Evolutionary conservation across 2,888 invertebrate species (phyloP), one percentile per base, ranked within the genome.

Genomic region (Pimpla rufipes): DNA sequence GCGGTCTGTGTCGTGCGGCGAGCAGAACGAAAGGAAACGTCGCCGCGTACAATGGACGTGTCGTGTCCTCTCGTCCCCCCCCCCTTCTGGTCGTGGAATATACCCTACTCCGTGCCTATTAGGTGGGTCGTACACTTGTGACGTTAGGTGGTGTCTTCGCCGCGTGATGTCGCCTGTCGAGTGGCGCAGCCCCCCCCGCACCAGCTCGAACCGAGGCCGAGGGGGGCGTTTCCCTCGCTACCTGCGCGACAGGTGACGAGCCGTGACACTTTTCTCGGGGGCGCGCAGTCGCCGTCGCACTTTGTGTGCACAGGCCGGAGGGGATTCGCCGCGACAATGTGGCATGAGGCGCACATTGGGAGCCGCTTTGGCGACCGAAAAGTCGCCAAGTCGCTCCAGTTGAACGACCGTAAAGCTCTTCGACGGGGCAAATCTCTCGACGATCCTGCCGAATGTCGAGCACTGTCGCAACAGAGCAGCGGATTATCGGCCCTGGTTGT

Each of bases 211-310:
- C 8, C 11, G 59, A 35, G 50, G 67, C 70, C 73, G 40, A 68
- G 68, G 77, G 57, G 73, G 74, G 80, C 74, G 76, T 76, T 71
- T 81, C 70, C 40, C 70, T 35, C 70, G 78, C n/a, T 85, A 83
- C 87, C 85, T 85, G 85, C n/a, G 29, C 59, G 84, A 85, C 87
- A 87, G 87, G 87, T 87, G 87, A 87, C 87, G 85, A 71, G 80
- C 80, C 74, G 77, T 82, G 87, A 87, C 87, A 87, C 78, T 85
- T 85, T 81, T 75, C 79, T 16, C 71, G 52, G 79, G n/a, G 79
- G 50, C 82, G 68, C 70, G 74, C 67, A 76, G 67, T 47, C 35
- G 16, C n/a, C 40, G 18, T 29, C 29, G 0, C 71, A 16, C 40
- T 40, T 16, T 21, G 45, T 59, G 57, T 45, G 16, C 18, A 37